phyloP scores from a whole-genome alignment of 1,140 invertebrate species.

The Anastrepha ludens region DNA sequence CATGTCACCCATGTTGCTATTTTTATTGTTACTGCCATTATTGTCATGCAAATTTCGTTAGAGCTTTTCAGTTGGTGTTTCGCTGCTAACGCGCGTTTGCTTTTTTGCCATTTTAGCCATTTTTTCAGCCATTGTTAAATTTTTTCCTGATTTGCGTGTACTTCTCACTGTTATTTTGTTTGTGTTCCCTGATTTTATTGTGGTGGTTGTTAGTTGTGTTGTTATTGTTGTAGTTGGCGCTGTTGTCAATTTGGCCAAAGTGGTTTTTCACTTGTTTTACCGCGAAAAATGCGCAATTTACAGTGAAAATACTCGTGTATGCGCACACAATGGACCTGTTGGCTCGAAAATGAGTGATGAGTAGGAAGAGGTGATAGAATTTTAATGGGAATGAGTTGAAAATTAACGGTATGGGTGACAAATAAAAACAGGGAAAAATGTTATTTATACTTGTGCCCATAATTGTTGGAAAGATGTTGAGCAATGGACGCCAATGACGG shows the following conservation, averaged over 20 bases:
- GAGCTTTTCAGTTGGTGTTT: background rate
- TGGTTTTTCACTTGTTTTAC: conserved; percentile 74
- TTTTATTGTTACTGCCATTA: conserved; percentile 10
- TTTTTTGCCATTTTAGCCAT: conserved; percentile 22
- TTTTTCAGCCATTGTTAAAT: conserved; percentile 34
- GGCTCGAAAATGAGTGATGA: background rate
- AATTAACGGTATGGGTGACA: background rate
- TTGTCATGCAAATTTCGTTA: conserved; percentile 47
- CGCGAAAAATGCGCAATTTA: conserved; percentile 66
- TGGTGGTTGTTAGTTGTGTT: background rate
- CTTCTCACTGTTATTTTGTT: background rate
- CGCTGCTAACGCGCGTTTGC: background rate
- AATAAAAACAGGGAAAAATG: background rate
- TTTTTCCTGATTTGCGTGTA: conserved; percentile 9
- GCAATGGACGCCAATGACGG: background rate
- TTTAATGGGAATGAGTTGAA: conserved; percentile 5
- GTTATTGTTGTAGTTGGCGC: conserved; percentile 24
- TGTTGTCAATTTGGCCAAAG: conserved; percentile 74
- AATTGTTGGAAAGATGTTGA: background rate
- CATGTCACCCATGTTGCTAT: background rate
- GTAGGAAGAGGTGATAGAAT: background rate
- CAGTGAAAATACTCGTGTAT: conserved; percentile 37
- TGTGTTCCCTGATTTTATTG: conserved; percentile 17
- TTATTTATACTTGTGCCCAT: background rate
- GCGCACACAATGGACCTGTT: conserved; percentile 20